Conservation (phyloP, 2,113 vertebrate species). For the Sinosuthora webbiana region DNA sequence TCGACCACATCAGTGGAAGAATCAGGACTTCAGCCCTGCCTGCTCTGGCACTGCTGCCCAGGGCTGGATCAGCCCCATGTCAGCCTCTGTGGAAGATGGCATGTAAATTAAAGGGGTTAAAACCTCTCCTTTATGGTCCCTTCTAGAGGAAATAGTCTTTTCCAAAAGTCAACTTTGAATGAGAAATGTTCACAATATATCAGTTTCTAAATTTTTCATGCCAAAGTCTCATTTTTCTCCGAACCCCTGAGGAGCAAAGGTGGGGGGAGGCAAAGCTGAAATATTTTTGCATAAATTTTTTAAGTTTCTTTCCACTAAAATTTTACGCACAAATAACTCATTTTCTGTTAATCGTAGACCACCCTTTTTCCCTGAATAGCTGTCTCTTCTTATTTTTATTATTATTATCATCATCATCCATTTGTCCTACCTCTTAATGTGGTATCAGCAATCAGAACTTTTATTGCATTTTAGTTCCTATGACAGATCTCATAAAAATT, state of each 20-base stretch:
- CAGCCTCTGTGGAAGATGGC: accelerated
- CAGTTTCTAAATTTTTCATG: neutral
- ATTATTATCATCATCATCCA: neutral
- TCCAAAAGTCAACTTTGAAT: neutral
- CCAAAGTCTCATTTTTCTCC: neutral
- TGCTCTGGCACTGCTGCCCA: neutral
- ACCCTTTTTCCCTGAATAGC: neutral
- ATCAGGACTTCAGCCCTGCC: neutral
- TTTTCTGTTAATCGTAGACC: neutral
- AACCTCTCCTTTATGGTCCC: neutral
- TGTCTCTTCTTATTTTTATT: neutral
- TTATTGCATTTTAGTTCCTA: neutral
- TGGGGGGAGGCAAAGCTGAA: neutral
- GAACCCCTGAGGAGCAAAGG: neutral
- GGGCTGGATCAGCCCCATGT: neutral
- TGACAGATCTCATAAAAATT: neutral
- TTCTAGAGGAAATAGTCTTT: neutral
- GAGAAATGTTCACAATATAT: neutral
- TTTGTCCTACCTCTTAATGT: neutral
- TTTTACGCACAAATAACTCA: neutral
- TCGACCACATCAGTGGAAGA: accelerated
- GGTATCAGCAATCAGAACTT: neutral
- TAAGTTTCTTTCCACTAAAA: neutral
- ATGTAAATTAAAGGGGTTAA: neutral
- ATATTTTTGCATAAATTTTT: neutral